phyloP scores from a whole-genome alignment of 1,140 invertebrate species.

The Rhysida immarginata region DNA sequence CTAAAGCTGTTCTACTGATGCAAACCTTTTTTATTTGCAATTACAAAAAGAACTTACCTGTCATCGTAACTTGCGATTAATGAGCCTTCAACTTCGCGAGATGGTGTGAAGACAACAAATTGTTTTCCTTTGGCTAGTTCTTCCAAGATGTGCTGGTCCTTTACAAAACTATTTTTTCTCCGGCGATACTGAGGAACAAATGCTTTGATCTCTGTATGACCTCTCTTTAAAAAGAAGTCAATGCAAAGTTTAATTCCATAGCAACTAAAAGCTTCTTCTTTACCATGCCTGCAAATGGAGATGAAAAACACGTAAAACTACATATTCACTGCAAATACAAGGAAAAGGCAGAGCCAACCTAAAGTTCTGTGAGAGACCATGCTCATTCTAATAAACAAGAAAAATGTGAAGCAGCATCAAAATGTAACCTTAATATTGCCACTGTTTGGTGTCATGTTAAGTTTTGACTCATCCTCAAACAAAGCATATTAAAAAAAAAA shows the following conservation, averaged over 20 bases:
- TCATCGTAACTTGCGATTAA: neutral
- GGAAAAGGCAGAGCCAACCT: too few species aligned
- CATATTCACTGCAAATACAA: too few species aligned
- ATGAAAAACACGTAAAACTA: too few species aligned
- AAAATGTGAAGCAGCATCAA: too few species aligned
- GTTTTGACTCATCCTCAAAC: too few species aligned
- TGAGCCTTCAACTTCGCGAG: neutral
- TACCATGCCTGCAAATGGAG: constrained; percentile 4
- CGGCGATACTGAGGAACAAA: constrained; percentile 3
- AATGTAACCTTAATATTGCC: too few species aligned
- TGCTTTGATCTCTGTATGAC: neutral
- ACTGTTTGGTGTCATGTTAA: too few species aligned
- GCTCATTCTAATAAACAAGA: too few species aligned
- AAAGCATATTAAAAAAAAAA: too few species aligned
- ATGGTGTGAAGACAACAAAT: constrained; percentile 1
- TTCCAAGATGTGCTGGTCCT: neutral
- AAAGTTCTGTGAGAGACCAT: too few species aligned
- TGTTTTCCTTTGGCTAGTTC: constrained; percentile 1
- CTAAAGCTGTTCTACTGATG: too few species aligned
- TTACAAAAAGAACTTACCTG: too few species aligned
- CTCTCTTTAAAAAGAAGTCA: neutral
- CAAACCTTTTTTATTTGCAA: neutral
- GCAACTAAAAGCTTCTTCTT: constrained; percentile 3
- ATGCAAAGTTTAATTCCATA: constrained; percentile 1
- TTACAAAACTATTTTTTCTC: neutral